Evolutionary conservation across 2,113 vertebrate genomes (phyloP), one percentile per base, ranked within the genome.

Genomic region (Regulus satrapa): DNA sequence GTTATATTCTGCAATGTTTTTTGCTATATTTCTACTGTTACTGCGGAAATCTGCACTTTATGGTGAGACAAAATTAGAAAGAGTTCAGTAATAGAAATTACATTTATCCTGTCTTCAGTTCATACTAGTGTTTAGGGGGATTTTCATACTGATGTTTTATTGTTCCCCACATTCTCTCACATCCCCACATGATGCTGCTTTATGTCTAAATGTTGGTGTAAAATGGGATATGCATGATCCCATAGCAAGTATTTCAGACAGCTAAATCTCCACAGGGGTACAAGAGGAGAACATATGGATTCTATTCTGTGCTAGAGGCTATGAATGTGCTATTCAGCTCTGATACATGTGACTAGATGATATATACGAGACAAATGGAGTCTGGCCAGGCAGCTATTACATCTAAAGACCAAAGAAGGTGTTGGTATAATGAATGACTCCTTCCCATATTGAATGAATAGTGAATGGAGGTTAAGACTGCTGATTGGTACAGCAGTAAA

Each of bases 271-370:
- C 94, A 81, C 58, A 51, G 68, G 84, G 64, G 56, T 36, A 68
- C 16, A 29, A 36, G 72, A 80, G 49, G 51, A 92, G 48, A 95
- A 58, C 48, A 46, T 74, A 73, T 24, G 36, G 76, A 94, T 95
- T 92, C 75, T 84, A 29, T 87, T 93, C 78, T 48, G 62, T 48
- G 68, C 61, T 76, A 51, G 82, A 66, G 74, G 85, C 38, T 77
- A 38, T 72, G 51, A 84, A 78, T 64, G 49, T 74, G 31, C 51
- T 80, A 20, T 89, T 92, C 52, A 81, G n/a, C 85, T 84, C 10
- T 49, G 68, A n/a, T 75, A 74, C 0, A 2, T 75, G 13, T 67
- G 72, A 68, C 46, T 64, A 73, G 61, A 41, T 48, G 36, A 34
- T 73, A 34, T 8, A 14, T 32, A 38, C 21, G 31, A 45, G 52